Evolutionary conservation across 2,797 vertebrate genomes (phyloP).

Genomic region (Leucoraja ocellata): DNA sequence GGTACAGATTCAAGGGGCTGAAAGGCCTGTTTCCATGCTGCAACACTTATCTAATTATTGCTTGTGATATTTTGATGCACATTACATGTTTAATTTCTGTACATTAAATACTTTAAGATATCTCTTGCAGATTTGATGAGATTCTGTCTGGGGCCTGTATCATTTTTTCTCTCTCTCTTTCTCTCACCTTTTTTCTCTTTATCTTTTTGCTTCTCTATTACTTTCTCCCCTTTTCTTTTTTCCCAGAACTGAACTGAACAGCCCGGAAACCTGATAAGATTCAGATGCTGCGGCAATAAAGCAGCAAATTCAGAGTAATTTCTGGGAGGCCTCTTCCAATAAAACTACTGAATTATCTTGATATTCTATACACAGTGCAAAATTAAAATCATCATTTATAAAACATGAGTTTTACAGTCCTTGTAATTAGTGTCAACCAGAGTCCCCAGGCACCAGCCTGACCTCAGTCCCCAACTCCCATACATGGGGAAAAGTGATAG

Average conservation of each 20-base stretch:
- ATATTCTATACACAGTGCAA: neutral
- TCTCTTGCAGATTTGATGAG: neutral
- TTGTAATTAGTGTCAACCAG: conserved; percentile 5
- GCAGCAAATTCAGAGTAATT: neutral
- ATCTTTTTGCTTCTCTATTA: neutral
- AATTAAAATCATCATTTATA: conserved; percentile 11
- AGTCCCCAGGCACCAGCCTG: neutral
- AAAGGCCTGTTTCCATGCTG: too few relatives aligned
- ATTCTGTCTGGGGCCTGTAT: neutral
- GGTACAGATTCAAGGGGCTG: too few relatives aligned
- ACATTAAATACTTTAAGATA: neutral
- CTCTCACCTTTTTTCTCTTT: neutral
- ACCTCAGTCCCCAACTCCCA: neutral
- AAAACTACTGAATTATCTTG: neutral
- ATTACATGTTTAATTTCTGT: conserved; percentile 18
- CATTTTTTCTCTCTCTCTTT: neutral
- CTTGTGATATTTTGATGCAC: neutral
- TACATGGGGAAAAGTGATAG: neutral
- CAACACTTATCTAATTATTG: neutral
- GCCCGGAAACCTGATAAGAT: neutral
- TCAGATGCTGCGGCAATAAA: too few relatives aligned
- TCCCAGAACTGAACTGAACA: neutral
- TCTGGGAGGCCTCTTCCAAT: neutral
- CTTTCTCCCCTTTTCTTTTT: neutral
- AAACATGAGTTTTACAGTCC: neutral